A percentile compares a stretch with the other conserved stretches of the same genome.
Conservation (phyloP, 1,140 invertebrate genomes). For the Himalopsyche phryganea region DNA sequence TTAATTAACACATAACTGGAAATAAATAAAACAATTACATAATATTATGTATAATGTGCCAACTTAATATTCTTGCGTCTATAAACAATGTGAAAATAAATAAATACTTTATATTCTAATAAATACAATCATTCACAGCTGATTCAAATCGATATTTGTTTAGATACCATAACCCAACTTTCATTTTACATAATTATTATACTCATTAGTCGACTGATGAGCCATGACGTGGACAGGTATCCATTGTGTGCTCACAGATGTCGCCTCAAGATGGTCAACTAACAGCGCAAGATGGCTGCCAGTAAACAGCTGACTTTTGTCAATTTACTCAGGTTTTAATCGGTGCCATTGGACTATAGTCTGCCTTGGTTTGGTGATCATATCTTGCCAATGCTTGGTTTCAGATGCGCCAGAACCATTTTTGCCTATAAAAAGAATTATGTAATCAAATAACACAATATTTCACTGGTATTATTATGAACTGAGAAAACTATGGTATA, state of each 20-base stretch:
- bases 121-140: not conserved
- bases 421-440: constrained; percentile 64
- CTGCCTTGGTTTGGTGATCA: constrained; percentile 92
- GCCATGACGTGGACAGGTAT: not conserved
- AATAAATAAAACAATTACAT: not conserved
- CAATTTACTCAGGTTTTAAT: constrained; percentile 73
- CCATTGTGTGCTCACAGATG: not conserved
- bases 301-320: constrained; percentile 11
- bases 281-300: constrained; percentile 19
- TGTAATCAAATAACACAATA: too few species aligned
- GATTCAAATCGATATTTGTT: constrained; percentile 1
- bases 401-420: constrained; percentile 87
- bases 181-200: not conserved
- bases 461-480: not conserved
- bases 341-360: constrained; percentile 91
- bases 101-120: not conserved
- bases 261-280: not conserved
- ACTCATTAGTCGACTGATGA: not conserved
- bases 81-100: not conserved
- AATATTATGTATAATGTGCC: not conserved
- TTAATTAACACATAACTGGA: not conserved
- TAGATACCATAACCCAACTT: not conserved
- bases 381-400: constrained; percentile 93
- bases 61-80: not conserved
- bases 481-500: too few species aligned